Evolutionary conservation across 2,797 vertebrate genomes (phyloP).

Genomic region (Chaetophractus vellerosus): DNA sequence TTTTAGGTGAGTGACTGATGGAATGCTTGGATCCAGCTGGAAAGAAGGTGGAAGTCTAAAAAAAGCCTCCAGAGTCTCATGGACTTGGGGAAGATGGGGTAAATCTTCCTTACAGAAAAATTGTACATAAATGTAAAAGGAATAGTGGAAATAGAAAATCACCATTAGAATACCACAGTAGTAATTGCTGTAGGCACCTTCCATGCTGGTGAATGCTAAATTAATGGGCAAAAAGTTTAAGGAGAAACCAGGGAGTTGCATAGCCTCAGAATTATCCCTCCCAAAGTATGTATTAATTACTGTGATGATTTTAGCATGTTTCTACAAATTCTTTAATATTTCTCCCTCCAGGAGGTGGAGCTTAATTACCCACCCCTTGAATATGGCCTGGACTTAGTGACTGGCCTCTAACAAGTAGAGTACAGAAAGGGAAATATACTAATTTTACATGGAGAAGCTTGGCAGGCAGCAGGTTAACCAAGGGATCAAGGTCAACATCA

Average conservation of each 20-base stretch:
- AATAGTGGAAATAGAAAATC: background rate
- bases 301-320: background rate
- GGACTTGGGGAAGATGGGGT: background rate
- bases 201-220: background rate
- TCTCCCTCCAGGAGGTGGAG: background rate
- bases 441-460: background rate
- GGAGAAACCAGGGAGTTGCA: background rate
- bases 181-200: background rate
- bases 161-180: background rate
- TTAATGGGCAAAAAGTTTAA: background rate
- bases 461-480: background rate
- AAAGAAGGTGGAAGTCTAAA: background rate
- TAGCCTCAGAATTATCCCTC: background rate
- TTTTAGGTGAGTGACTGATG: background rate
- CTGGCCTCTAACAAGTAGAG: background rate
- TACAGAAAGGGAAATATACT: background rate
- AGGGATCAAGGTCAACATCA: background rate
- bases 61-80: background rate
- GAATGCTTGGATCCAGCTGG: background rate
- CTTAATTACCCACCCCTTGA: background rate
- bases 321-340: background rate
- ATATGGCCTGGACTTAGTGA: background rate
- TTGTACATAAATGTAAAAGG: background rate
- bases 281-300: background rate
- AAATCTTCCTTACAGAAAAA: background rate